phyloP scores from a whole-genome alignment of 2,113 vertebrate species.

The Myiozetetes cayanensis region DNA sequence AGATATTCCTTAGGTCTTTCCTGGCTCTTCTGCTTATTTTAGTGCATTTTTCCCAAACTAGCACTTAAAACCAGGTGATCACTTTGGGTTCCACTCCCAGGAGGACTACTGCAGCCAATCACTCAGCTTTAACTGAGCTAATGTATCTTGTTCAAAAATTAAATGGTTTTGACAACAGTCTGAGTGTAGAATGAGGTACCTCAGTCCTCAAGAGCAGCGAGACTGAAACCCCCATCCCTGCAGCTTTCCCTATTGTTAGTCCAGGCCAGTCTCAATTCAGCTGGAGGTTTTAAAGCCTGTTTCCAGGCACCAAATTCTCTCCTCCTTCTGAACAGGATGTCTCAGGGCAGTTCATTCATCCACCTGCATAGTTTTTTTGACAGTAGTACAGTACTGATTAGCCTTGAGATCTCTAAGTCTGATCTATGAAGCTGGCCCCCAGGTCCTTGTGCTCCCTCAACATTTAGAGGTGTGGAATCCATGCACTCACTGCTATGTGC shows the following conservation, averaged over 20 bases:
- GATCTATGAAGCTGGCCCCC: background rate
- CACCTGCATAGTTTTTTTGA: background rate
- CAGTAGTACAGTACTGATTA: background rate
- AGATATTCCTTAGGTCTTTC: constrained; percentile 6
- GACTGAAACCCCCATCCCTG: background rate
- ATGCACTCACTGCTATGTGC: background rate
- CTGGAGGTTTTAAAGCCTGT: background rate
- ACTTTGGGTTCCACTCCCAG: background rate
- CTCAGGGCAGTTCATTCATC: background rate
- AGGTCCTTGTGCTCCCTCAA: background rate
- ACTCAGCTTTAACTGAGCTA: background rate
- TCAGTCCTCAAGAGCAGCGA: background rate
- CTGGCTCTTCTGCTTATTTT: constrained; percentile 19
- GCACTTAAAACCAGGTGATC: background rate
- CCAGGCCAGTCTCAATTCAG: background rate
- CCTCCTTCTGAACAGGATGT: background rate
- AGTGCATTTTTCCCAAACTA: background rate
- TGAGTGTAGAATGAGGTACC: background rate
- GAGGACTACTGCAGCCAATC: background rate
- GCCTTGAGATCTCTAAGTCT: background rate
- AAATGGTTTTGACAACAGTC: background rate
- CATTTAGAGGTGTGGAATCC: background rate
- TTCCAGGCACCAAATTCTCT: background rate
- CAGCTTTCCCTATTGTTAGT: background rate
- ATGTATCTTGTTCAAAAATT: background rate